Conservation (phyloP, 37 sponge, comb jelly and placozoan species). For the Petrosia ficiformis region DNA sequence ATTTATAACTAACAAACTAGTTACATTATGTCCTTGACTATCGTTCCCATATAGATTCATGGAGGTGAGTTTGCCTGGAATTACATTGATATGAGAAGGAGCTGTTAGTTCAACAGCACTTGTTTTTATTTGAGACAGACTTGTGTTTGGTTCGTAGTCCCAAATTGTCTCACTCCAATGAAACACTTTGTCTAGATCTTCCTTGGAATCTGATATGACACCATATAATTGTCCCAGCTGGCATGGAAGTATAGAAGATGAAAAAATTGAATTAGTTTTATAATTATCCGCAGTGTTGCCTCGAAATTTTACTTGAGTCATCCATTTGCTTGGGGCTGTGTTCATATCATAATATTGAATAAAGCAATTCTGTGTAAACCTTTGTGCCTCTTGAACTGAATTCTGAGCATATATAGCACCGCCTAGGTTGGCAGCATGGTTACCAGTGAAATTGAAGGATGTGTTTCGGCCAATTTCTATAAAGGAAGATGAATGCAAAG, state of each 20-base stretch:
- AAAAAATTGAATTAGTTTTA: not conserved
- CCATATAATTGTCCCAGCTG: not conserved
- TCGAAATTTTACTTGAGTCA: not conserved
- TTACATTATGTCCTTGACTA: not conserved
- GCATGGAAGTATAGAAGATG: not conserved
- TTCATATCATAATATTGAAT: not conserved
- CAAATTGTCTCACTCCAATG: not conserved
- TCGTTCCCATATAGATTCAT: not conserved
- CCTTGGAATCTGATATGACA: not conserved
- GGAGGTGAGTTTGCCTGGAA: not conserved
- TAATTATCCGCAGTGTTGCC: not conserved
- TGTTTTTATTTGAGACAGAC: not conserved
- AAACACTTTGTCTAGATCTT: not conserved
- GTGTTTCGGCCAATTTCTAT: not conserved
- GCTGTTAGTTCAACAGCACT: not conserved
- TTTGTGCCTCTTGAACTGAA: not conserved
- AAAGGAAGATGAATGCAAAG: not conserved
- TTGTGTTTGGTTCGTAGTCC: not conserved
- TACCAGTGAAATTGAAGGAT: not conserved
- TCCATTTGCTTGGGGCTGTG: not conserved
- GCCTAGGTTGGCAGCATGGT: not conserved
- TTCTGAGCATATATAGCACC: not conserved
- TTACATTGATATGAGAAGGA: not conserved
- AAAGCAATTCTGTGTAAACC: not conserved
- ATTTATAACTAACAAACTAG: not conserved